Evolutionary conservation across 2,888 invertebrate species (phyloP), one percentile per base, ranked within the genome.

Genomic region (Scotopteryx bipunctaria): DNA sequence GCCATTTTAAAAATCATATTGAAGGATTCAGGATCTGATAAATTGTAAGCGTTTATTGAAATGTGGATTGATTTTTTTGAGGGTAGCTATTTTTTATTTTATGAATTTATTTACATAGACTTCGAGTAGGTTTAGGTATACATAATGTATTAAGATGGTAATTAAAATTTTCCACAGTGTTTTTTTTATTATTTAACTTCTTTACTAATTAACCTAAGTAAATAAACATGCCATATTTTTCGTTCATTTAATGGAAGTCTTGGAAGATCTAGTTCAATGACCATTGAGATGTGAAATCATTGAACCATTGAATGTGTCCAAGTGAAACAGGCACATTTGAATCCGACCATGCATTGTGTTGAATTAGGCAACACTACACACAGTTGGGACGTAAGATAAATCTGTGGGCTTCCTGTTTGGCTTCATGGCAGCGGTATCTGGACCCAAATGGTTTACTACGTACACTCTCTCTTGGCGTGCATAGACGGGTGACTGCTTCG

Each of bases 1-100:
- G 63, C 64, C 60, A 51, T 59, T 73, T 81, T 79, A 72, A 70
- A 76, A 80, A 73, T 76, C 70, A 70, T 68, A 72, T 64, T 65
- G 58, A 55, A 61, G 46, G 52, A 21, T 37, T 38, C n/a, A n/a
- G n/a, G 37, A 52, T 53, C 33, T 53, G 42, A 44, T 44, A 44
- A 44, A 48, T 54, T 48, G 48, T 40, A 25, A 44, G 36, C 23
- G 47, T 45, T n/a, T 53, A 48, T 47, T 46, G 37, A 46, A 53
- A 31, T 19, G 21, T 31, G 44, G 43, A 54, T 48, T 54, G 54
- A 54, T 48, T 44, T 35, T 40, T 47, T 41, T 41, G 32, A n/a
- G n/a, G n/a, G n/a, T n/a, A n/a, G n/a, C n/a, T n/a, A n/a, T n/a
- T n/a, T n/a, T n/a, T n/a, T n/a, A n/a, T n/a, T n/a, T n/a, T n/a